Conservation (phyloP, 1,140 invertebrate genomes). For the Coelopa frigida region DNA sequence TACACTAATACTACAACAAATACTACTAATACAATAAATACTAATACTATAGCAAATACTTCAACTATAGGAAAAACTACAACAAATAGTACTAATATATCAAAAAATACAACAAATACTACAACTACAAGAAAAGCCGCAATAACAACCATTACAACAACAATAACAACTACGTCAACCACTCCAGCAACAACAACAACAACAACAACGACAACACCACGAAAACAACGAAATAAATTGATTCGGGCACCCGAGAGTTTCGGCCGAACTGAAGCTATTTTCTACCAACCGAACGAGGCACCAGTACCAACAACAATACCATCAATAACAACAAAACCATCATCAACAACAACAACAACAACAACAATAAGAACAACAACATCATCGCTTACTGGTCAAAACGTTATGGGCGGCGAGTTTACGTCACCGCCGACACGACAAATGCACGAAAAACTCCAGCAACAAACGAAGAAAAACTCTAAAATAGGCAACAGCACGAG, state of each 20-base stretch:
- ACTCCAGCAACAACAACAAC: slow-evolving; percentile 29
- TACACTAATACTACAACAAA: too few species aligned
- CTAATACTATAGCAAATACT: too few species aligned
- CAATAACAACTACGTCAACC: too few species aligned
- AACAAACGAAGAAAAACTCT: too few species aligned
- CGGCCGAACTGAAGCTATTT: background rate
- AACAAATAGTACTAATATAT: too few species aligned
- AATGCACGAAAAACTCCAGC: slow-evolving; percentile 43
- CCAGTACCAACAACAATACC: slow-evolving; percentile 2
- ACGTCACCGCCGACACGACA: slow-evolving; percentile 27
- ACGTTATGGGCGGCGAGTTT: slow-evolving; percentile 43
- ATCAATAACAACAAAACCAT: background rate
- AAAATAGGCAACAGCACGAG: too few species aligned
- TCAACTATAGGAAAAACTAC: too few species aligned
- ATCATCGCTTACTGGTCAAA: slow-evolving; percentile 9
- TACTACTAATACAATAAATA: too few species aligned
- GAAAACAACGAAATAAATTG: slow-evolving; percentile 11
- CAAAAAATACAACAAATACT: background rate
- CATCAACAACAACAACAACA: slow-evolving; percentile 2
- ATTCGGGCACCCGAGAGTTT: slow-evolving; percentile 7
- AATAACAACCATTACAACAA: too few species aligned
- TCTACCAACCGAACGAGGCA: too few species aligned
- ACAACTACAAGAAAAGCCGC: background rate
- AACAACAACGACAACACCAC: slow-evolving; percentile 23
- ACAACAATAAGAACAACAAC: background rate